Percentiles rank a stretch among this genome's conserved stretches.
Conservation (phyloP, 2,797 vertebrate genomes). For the Thaleichthys pacificus region DNA sequence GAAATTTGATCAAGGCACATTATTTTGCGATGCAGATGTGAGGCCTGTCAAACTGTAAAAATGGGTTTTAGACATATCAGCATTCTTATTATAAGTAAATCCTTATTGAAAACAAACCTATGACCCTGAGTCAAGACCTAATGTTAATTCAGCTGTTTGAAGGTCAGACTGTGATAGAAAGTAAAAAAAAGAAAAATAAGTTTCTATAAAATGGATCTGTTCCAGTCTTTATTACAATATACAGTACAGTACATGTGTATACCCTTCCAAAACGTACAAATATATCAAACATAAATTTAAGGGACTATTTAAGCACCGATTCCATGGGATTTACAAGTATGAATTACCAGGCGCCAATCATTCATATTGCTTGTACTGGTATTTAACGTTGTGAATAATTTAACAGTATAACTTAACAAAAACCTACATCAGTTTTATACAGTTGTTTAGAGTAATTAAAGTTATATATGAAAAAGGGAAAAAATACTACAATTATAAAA, state of each 20-base stretch:
- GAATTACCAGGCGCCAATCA: conserved; percentile 30
- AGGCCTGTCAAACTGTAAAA: not conserved
- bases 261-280: conserved; percentile 61
- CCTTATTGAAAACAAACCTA: no score
- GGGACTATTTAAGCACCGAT: conserved; percentile 74
- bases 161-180: not conserved
- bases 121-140: not conserved
- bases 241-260: conserved; percentile 68
- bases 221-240: conserved; percentile 73
- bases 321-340: conserved; percentile 44
- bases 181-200: conserved; percentile 36
- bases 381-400: conserved; percentile 69
- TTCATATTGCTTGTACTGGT: conserved; percentile 10
- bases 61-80: not conserved
- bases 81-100: not conserved
- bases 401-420: conserved; percentile 60
- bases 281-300: conserved; percentile 55
- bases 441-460: conserved; percentile 23
- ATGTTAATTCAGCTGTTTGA: not conserved
- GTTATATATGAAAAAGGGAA: conserved; percentile 24
- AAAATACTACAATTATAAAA: conserved; percentile 19
- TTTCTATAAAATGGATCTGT: conserved; percentile 70
- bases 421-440: conserved; percentile 20
- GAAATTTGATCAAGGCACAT: not conserved
- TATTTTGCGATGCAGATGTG: not conserved